A percentile compares a stretch with the other conserved stretches of the same genome.
These are phyloP conservation scores for Drosophila ironensis DNA, from an alignment of 1,140 invertebrate species.

Conservation along the genomic window DNA sequence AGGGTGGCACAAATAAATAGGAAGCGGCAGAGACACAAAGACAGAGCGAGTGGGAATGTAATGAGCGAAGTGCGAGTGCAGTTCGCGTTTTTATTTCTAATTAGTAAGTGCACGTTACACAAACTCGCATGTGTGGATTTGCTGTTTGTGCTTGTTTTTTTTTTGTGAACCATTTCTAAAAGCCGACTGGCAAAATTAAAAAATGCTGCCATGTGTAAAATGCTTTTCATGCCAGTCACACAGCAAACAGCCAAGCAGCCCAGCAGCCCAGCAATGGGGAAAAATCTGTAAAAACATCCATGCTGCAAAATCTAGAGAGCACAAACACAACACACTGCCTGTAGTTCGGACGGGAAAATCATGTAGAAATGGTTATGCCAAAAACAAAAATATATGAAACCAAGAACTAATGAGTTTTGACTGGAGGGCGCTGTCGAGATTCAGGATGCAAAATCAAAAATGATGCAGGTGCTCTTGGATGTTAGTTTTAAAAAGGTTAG, in stretches of 20 bases:
- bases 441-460: too few relatives aligned
- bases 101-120: slow-evolving; percentile 65
- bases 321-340: slow-evolving; percentile 11
- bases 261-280: too few relatives aligned
- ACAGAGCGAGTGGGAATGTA: slow-evolving; percentile 39
- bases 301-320: neutral
- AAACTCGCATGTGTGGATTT: slow-evolving; percentile 2
- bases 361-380: slow-evolving; percentile 6
- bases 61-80: slow-evolving; percentile 68
- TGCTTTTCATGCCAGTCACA: slow-evolving; percentile 75
- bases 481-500: too few relatives aligned
- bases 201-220: slow-evolving; percentile 81
- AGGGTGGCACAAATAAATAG: slow-evolving; percentile 38
- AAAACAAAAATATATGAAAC: neutral
- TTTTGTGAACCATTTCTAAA: slow-evolving; percentile 59
- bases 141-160: neutral
- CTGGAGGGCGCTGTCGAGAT: too few relatives aligned
- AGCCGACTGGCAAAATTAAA: slow-evolving; percentile 78
- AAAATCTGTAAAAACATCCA: slow-evolving; percentile 29
- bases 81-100: slow-evolving; percentile 77
- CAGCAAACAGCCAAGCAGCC: slow-evolving; percentile 4
- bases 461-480: too few relatives aligned
- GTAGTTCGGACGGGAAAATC: slow-evolving; percentile 34
- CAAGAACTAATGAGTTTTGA: neutral
- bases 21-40: neutral